Percentiles rank a stretch among this genome's conserved stretches.
phyloP scores from a whole-genome alignment of 2,797 vertebrate species.

The Pantherophis alleghaniensis region DNA sequence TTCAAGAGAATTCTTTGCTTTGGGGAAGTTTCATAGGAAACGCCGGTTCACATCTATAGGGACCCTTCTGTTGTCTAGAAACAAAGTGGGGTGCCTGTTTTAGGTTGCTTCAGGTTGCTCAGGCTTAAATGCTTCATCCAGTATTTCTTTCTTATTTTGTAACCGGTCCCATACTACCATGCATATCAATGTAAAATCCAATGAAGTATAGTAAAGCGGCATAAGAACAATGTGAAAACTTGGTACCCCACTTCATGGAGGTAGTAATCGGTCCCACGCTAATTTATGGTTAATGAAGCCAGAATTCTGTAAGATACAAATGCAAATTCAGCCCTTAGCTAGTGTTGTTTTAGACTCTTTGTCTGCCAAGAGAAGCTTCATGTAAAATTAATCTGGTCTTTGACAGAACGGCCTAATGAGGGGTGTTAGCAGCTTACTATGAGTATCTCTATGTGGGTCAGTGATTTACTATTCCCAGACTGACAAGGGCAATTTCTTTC shows the following conservation, averaged over 20 bases:
- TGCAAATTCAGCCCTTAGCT: neutral
- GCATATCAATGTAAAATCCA: neutral
- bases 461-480: neutral
- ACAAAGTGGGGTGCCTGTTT: neutral
- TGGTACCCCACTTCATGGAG: neutral
- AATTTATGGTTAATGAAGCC: neutral
- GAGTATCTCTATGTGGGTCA: neutral
- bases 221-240: neutral
- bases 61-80: neutral
- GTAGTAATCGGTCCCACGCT: neutral
- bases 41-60: neutral
- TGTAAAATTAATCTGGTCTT: neutral
- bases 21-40: neutral
- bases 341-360: neutral
- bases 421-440: neutral
- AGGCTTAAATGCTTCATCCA: neutral
- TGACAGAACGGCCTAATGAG: neutral
- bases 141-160: neutral
- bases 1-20: neutral
- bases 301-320: neutral
- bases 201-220: neutral
- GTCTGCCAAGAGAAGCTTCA: neutral
- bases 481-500: neutral
- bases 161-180: neutral
- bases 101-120: neutral